These are phyloP conservation scores for Odiellus spinosus DNA, from an alignment of 2,888 invertebrate species.

Conservation along the genomic window DNA sequence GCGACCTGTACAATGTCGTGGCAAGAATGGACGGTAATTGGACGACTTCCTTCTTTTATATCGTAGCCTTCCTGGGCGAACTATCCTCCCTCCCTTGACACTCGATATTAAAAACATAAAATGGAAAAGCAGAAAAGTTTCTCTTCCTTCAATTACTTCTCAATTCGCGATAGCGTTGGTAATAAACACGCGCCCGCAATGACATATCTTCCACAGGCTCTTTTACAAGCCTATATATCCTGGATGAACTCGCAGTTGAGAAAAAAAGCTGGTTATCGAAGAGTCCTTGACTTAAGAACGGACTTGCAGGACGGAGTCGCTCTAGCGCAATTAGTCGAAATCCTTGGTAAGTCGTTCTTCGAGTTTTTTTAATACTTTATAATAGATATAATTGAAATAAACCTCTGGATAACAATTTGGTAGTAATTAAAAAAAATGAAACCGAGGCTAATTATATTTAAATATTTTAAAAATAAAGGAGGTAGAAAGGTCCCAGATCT, in stretches of 20 bases:
- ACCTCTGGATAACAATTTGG: no score
- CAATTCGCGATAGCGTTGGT: background rate
- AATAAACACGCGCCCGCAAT: background rate
- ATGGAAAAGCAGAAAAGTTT: background rate
- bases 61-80: no score
- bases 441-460: no score
- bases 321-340: conserved; percentile 31
- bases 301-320: conserved; percentile 33
- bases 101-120: background rate
- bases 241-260: conserved; percentile 36
- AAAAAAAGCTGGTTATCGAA: conserved; percentile 29
- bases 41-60: no score
- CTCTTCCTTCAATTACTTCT: background rate
- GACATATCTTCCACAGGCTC: conserved; percentile 18
- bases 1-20: conserved; percentile 5
- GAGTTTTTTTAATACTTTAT: no score
- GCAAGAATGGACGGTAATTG: conserved; percentile 14
- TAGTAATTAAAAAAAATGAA: no score
- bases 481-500: no score
- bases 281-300: conserved; percentile 30
- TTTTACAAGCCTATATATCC: conserved; percentile 31
- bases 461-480: no score
- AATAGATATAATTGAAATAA: no score
- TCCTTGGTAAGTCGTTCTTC: conserved; percentile 27
- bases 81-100: no score